Conservation (phyloP, 2,113 vertebrate genomes). For the Cebidichthys violaceus region DNA sequence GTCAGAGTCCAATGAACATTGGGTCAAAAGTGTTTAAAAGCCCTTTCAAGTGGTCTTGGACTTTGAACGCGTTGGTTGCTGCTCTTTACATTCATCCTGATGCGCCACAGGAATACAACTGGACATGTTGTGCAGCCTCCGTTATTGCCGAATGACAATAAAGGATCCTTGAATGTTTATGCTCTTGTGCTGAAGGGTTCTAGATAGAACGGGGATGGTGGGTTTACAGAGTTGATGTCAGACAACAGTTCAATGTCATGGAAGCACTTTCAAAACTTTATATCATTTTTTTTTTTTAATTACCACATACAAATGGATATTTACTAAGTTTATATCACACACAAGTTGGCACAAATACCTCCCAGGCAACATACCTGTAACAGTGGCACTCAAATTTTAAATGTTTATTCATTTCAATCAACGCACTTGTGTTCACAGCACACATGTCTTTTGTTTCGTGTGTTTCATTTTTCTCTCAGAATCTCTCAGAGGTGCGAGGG, state of each 20-base stretch:
- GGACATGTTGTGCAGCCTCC: background rate
- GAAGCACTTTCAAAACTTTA: background rate
- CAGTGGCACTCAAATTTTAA: background rate
- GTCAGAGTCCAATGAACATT: background rate
- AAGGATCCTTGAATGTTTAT: background rate
- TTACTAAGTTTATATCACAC: background rate
- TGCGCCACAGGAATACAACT: background rate
- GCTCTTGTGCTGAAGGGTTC: background rate
- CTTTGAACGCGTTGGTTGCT: background rate
- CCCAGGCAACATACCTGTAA: background rate
- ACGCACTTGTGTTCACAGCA: background rate
- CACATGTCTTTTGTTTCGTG: background rate
- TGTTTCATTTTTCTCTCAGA: conserved; percentile 69
- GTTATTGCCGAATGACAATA: background rate
- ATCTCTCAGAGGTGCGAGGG: conserved; percentile 82
- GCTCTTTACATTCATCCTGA: background rate
- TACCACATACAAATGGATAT: background rate
- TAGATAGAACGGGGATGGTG: background rate
- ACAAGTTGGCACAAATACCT: background rate
- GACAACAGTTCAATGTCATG: background rate
- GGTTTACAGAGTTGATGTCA: background rate
- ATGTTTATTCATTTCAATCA: background rate
- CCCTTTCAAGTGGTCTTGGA: background rate
- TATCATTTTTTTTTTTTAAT: background rate
- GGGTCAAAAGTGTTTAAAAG: background rate